Percentiles rank a stretch among this genome's conserved stretches.
Conservation (phyloP, 2,888 invertebrate genomes). For the Bimastos eiseni region DNA sequence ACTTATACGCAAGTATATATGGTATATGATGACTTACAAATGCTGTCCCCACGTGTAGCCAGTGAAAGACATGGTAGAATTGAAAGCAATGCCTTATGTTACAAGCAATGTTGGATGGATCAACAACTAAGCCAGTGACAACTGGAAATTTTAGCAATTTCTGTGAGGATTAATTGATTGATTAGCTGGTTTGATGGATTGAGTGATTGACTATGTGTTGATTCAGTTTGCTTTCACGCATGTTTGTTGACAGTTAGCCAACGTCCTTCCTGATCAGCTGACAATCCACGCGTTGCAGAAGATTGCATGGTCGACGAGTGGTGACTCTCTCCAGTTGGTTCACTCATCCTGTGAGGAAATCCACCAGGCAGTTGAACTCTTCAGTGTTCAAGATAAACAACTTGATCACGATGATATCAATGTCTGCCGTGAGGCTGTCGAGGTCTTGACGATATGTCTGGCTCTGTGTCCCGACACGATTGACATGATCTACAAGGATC, state of each 20-base stretch:
- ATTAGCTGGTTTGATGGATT: background rate
- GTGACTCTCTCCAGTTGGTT: constrained; percentile 64
- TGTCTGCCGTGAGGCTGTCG: constrained; percentile 89
- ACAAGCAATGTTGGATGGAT: too few relatives aligned
- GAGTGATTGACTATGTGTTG: background rate
- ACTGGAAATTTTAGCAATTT: too few relatives aligned
- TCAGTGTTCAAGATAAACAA: constrained; percentile 42
- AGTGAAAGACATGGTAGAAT: too few relatives aligned
- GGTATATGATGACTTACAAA: too few relatives aligned
- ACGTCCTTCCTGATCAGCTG: constrained; percentile 73
- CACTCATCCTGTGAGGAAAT: constrained; percentile 70
- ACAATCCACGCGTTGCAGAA: constrained; percentile 77
- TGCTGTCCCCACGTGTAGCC: too few relatives aligned
- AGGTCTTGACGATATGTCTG: constrained; percentile 85
- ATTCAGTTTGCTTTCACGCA: background rate
- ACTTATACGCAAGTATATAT: too few relatives aligned
- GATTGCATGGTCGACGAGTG: constrained; percentile 72
- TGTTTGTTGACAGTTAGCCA: constrained; percentile 53
- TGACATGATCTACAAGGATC: constrained; percentile 78
- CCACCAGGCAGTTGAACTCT: constrained; percentile 68
- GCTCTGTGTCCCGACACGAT: constrained; percentile 85
- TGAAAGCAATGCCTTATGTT: too few relatives aligned
- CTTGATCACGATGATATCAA: constrained; percentile 60
- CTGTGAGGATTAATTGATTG: background rate
- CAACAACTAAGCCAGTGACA: too few relatives aligned